Conservation (phyloP, 2,797 vertebrate genomes). For the Eremophila alpestris region DNA sequence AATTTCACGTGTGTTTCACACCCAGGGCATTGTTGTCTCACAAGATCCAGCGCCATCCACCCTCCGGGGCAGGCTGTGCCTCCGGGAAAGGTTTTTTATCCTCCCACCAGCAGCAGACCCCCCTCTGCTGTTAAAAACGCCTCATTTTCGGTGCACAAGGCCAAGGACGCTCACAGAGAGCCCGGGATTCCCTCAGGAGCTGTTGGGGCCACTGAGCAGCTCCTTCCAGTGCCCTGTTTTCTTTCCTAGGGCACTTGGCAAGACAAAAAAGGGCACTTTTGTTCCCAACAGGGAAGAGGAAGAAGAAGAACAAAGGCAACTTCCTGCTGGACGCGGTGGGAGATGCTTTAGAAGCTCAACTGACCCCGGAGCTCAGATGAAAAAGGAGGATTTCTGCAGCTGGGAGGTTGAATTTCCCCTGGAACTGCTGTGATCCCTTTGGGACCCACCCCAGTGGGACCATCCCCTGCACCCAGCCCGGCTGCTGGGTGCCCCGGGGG, state of each 20-base stretch:
- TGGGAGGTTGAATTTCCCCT: background rate
- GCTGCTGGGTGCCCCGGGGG: background rate
- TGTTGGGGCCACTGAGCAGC: background rate
- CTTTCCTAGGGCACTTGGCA: slow-evolving; percentile 16
- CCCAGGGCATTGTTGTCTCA: background rate
- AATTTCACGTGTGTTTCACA: accelerated
- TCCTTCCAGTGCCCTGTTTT: background rate
- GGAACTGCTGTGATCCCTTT: background rate
- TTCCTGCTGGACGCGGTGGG: background rate
- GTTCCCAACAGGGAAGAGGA: background rate
- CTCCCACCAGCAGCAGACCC: background rate
- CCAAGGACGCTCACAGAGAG: background rate
- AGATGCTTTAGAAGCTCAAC: background rate
- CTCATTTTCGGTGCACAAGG: background rate
- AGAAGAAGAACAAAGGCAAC: slow-evolving; percentile 17
- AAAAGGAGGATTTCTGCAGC: background rate
- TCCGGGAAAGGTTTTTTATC: background rate
- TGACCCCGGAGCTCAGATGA: background rate
- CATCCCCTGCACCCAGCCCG: background rate
- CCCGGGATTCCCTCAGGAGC: background rate
- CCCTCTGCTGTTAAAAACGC: background rate
- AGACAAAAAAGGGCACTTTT: background rate
- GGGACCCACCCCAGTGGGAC: background rate
- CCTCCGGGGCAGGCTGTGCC: background rate
- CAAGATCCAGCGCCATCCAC: background rate